These are phyloP conservation scores for Lophotriccus pileatus DNA, from an alignment of 2,797 vertebrate genomes.

Conservation along the genomic window DNA sequence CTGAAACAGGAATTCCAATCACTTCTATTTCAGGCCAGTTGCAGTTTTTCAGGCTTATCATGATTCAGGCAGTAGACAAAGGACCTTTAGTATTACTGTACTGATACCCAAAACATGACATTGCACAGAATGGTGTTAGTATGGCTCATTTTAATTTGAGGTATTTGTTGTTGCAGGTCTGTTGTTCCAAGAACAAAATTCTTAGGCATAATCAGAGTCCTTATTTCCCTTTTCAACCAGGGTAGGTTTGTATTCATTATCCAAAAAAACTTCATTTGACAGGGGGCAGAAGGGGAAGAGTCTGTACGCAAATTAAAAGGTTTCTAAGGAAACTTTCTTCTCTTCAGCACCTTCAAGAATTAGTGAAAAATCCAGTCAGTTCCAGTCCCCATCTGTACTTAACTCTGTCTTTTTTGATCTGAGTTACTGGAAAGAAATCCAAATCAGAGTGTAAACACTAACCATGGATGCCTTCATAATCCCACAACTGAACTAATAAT, in stretches of 20 bases:
- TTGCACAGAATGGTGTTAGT: background rate
- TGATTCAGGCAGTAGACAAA: background rate
- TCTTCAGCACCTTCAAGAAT: background rate
- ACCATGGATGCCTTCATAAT: background rate
- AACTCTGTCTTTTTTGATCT: background rate
- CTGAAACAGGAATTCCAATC: background rate
- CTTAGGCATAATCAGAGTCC: background rate
- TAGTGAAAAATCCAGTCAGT: background rate
- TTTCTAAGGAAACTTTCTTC: background rate
- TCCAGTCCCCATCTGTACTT: background rate
- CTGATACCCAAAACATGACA: background rate
- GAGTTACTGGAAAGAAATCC: background rate
- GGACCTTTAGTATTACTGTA: background rate
- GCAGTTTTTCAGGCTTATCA: background rate
- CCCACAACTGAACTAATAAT: background rate
- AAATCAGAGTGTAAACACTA: background rate
- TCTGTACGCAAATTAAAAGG: background rate
- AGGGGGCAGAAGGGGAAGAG: accelerated
- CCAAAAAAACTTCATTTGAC: background rate
- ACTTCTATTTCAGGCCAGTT: background rate
- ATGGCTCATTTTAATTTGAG: background rate
- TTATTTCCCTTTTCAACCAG: background rate
- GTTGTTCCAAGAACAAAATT: background rate
- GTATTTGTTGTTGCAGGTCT: too few species aligned
- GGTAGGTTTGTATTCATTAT: background rate